Conservation (phyloP, 2,797 vertebrate species). For the Squalus acanthias region DNA sequence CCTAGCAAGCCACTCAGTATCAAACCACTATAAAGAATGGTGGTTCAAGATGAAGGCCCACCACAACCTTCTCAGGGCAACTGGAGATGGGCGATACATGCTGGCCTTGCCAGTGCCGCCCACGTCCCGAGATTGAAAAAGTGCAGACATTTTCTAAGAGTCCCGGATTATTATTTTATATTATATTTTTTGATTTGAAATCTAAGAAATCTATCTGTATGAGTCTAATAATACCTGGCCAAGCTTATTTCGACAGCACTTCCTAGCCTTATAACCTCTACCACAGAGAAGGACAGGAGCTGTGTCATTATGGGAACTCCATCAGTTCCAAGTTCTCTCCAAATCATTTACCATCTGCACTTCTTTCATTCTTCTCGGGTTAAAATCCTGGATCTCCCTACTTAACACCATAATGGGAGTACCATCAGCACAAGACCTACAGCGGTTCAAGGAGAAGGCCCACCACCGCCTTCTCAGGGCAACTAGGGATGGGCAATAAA, state of each 20-base stretch:
- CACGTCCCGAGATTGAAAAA: not conserved
- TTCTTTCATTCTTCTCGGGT: not conserved
- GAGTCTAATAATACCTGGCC: too few species aligned
- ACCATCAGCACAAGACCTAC: not conserved
- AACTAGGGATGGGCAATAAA: not conserved
- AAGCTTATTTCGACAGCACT: not conserved
- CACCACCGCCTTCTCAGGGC: not conserved
- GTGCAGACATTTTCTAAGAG: not conserved
- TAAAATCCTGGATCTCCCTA: not conserved
- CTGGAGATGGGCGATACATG: not conserved
- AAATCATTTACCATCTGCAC: not conserved
- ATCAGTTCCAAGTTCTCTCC: not conserved
- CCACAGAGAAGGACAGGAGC: not conserved
- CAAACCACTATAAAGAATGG: not conserved
- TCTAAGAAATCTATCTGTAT: not conserved
- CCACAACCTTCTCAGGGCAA: not conserved
- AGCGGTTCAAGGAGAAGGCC: not conserved
- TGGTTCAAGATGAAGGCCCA: not conserved
- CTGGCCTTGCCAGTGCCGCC: not conserved
- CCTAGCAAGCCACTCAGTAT: not conserved
- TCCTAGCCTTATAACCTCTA: not conserved
- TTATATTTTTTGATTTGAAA: not conserved
- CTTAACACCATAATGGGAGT: not conserved
- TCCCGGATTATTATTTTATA: not conserved
- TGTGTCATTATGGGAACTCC: not conserved